These are phyloP conservation scores for Danio choprae DNA, from an alignment of 2,797 vertebrate species.

Conservation along the genomic window DNA sequence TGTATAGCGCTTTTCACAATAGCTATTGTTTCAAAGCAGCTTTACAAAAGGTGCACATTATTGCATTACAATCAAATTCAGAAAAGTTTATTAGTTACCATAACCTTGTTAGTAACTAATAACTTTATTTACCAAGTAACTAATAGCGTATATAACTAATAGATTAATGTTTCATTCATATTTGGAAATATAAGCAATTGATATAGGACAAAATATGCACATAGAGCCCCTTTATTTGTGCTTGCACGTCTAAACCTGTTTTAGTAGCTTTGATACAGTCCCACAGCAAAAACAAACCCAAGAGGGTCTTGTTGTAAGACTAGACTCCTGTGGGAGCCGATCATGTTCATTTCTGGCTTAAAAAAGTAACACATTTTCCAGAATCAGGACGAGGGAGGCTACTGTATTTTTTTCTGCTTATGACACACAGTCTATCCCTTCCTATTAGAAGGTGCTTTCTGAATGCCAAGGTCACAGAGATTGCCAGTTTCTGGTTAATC, in stretches of 20 bases:
- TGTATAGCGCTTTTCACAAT: too few relatives aligned
- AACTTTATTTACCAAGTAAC: too few relatives aligned
- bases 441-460: constrained; percentile 90
- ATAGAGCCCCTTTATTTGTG: not conserved
- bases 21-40: too few relatives aligned
- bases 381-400: constrained; percentile 11
- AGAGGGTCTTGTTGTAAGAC: not conserved
- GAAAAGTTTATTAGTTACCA: too few relatives aligned
- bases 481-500: constrained; percentile 92
- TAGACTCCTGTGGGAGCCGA: not conserved
- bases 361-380: constrained; percentile 28
- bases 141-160: too few relatives aligned
- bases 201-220: too few relatives aligned
- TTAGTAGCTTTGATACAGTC: not conserved
- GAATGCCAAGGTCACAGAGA: constrained; percentile 94
- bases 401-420: not conserved
- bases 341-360: constrained; percentile 30
- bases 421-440: not conserved
- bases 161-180: too few relatives aligned
- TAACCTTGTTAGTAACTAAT: too few relatives aligned
- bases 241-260: not conserved
- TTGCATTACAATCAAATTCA: too few relatives aligned
- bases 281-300: not conserved
- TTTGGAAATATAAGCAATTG: too few relatives aligned
- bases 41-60: too few relatives aligned